Evolutionary conservation across 2,888 invertebrate species (phyloP).

Genomic region (Phoenoteleia sp.): DNA sequence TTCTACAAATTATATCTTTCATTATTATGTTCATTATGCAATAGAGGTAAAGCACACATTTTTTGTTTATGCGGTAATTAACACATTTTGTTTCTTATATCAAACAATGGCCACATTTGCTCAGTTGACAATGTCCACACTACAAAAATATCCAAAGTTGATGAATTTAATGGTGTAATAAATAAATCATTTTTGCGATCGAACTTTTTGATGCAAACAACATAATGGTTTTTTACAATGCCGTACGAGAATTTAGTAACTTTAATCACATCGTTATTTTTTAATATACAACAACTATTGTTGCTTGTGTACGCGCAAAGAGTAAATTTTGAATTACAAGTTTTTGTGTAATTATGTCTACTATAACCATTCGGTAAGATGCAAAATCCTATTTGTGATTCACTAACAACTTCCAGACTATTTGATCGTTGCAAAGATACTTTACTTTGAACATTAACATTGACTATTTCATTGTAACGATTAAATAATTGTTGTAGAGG

Average conservation of each 20-base stretch:
- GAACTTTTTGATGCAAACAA: no score
- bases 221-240: no score
- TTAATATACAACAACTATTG: not conserved
- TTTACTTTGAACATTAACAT: not conserved
- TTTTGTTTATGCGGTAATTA: no score
- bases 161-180: no score
- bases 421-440: not conserved
- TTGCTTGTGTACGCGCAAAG: not conserved
- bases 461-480: constrained; percentile 42
- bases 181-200: no score
- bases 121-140: no score
- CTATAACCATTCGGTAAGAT: not conserved
- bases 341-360: not conserved
- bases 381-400: not conserved
- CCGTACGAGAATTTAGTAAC: constrained; percentile 46
- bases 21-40: no score
- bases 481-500: constrained; percentile 59
- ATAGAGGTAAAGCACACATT: no score
- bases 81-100: no score
- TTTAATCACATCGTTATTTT: constrained; percentile 26
- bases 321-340: not conserved
- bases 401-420: not conserved
- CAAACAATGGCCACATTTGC: no score
- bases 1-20: no score
- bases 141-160: no score